These are phyloP conservation scores for Hycleus phaleratus DNA, from an alignment of 1,140 invertebrate genomes.

Conservation along the genomic window DNA sequence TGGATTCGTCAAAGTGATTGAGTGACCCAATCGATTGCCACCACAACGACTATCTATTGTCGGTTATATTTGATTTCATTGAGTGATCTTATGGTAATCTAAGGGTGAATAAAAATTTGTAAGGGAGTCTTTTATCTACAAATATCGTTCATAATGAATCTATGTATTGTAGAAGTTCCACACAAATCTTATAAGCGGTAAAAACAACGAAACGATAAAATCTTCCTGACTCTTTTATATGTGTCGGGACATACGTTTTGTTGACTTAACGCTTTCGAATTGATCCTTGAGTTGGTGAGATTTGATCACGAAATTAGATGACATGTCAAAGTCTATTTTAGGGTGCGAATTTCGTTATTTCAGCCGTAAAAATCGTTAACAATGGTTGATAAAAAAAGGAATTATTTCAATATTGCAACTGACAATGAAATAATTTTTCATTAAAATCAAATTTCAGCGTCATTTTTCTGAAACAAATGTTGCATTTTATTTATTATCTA, in stretches of 20 bases:
- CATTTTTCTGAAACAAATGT: too few relatives aligned
- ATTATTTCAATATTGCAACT: too few relatives aligned
- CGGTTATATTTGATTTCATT: constrained; percentile 10
- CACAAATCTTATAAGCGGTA: too few relatives aligned
- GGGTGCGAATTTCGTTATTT: too few relatives aligned
- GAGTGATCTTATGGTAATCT: constrained; percentile 8
- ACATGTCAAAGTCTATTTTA: too few relatives aligned
- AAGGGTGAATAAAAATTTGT: neutral
- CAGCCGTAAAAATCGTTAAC: too few relatives aligned
- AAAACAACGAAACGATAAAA: constrained; percentile 6
- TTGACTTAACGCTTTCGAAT: constrained; percentile 17
- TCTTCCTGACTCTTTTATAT: constrained; percentile 19
- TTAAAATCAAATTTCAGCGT: too few relatives aligned
- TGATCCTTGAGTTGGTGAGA: constrained; percentile 15
- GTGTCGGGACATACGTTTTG: constrained; percentile 22
- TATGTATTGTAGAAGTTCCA: too few relatives aligned
- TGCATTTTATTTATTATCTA: too few relatives aligned
- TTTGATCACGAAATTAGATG: too few relatives aligned
- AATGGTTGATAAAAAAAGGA: too few relatives aligned
- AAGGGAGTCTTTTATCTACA: neutral
- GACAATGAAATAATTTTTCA: too few relatives aligned
- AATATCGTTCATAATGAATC: neutral
- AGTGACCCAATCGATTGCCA: constrained; percentile 6
- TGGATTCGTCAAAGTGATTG: constrained; percentile 1
- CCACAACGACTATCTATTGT: neutral